Percentiles rank a stretch among this genome's conserved stretches.
phyloP scores from a whole-genome alignment of 2,113 vertebrate species.

The Sinocyclocheilus anshuiensis region DNA sequence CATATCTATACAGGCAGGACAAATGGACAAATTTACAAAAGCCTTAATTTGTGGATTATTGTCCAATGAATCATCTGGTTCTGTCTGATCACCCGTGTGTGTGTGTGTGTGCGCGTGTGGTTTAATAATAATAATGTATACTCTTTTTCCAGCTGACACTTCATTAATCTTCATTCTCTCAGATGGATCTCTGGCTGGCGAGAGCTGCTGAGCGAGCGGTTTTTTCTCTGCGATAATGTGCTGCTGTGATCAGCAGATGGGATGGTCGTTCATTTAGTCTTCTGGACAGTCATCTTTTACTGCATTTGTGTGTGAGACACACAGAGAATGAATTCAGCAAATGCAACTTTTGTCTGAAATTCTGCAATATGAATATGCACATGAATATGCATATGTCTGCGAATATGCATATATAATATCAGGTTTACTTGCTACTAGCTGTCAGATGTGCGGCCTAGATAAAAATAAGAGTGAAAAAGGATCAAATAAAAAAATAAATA shows the following conservation, averaged over 20 bases:
- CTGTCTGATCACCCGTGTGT: neutral
- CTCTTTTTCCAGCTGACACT: conserved; percentile 8
- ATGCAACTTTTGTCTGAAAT: neutral
- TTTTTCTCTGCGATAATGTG: conserved; percentile 43
- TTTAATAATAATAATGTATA: neutral
- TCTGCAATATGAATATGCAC: neutral
- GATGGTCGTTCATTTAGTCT: conserved; percentile 54
- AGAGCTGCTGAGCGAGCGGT: conserved; percentile 56
- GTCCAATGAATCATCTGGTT: neutral
- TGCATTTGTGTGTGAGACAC: neutral
- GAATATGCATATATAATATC: neutral
- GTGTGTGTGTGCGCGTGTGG: neutral
- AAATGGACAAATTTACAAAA: neutral
- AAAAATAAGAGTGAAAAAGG: too few species aligned
- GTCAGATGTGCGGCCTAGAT: too few species aligned
- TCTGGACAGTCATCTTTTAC: neutral
- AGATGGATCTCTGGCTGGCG: neutral
- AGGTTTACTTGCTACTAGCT: too few species aligned
- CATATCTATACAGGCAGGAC: too few species aligned
- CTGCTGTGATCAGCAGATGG: conserved; percentile 55
- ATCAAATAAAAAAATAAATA: too few species aligned
- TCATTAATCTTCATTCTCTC: conserved; percentile 6
- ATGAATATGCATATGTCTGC: neutral
- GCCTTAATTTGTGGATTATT: neutral
- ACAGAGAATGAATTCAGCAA: neutral